A percentile compares a stretch with the other conserved stretches of the same genome.
Conservation (phyloP, 2,797 vertebrate genomes). For the Ctenopoma kingsleyae region DNA sequence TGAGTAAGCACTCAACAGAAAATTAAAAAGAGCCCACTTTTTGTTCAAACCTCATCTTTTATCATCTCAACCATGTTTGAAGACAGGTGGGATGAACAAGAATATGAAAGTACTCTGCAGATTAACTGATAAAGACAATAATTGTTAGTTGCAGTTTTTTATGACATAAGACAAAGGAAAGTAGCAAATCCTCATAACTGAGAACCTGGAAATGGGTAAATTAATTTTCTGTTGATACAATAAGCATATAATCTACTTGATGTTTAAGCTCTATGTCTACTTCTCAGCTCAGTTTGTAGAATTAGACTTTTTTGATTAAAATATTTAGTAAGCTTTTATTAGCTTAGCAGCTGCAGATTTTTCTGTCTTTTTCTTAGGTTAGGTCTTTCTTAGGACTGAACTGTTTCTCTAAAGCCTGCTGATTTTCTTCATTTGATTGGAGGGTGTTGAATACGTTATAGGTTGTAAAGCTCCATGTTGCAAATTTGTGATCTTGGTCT, state of each 20-base stretch:
- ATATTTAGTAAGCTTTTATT: too few species aligned
- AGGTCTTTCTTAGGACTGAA: too few species aligned
- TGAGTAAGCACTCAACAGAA: neutral
- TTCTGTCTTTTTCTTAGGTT: too few species aligned
- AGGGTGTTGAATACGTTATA: too few species aligned
- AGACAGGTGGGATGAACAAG: neutral
- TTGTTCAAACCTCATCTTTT: too few species aligned
- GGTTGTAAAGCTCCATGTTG: too few species aligned
- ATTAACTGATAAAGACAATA: neutral
- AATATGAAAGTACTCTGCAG: neutral
- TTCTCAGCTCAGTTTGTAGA: neutral
- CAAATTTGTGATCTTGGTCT: too few species aligned
- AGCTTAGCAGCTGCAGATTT: too few species aligned
- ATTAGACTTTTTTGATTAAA: too few species aligned
- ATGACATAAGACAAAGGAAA: neutral
- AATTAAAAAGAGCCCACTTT: neutral
- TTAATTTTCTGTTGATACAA: neutral
- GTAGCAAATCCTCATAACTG: neutral
- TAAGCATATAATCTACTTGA: neutral
- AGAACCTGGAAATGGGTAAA: neutral
- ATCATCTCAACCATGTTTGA: too few species aligned
- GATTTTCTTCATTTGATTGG: too few species aligned
- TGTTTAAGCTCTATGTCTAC: neutral
- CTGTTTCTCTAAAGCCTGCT: too few species aligned
- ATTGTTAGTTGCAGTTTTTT: neutral